Percentiles rank a stretch among this genome's conserved stretches.
phyloP scores from a whole-genome alignment of 2,888 invertebrate genomes.

The Laothoe populi region DNA sequence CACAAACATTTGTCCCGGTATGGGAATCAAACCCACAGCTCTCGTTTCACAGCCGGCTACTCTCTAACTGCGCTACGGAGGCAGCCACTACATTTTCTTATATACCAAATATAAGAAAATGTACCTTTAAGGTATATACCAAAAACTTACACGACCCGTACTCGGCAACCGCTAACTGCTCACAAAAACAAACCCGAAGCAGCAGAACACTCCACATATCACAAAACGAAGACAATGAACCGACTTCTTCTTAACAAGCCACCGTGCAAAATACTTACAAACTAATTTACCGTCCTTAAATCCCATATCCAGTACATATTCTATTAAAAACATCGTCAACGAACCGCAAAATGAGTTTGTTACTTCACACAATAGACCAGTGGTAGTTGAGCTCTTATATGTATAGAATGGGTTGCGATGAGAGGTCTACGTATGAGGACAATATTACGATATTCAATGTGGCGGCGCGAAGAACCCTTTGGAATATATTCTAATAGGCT shows the following conservation, averaged over 20 bases:
- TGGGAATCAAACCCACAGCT: no score
- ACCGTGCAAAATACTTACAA: slow-evolving; percentile 59
- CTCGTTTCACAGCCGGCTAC: no score
- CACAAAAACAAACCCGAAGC: slow-evolving; percentile 53
- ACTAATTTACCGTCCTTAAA: slow-evolving; percentile 33
- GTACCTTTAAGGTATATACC: neutral
- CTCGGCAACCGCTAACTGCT: slow-evolving; percentile 41
- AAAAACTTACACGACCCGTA: slow-evolving; percentile 9
- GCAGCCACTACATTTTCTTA: no score
- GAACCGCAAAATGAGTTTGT: slow-evolving; percentile 34
- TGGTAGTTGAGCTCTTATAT: slow-evolving; percentile 45
- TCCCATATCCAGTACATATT: slow-evolving; percentile 34
- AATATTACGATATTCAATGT: slow-evolving; percentile 44
- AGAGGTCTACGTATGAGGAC: slow-evolving; percentile 43
- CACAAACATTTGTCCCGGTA: no score
- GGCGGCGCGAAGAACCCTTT: slow-evolving; percentile 68
- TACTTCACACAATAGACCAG: slow-evolving; percentile 51
- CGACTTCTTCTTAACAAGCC: slow-evolving; percentile 69
- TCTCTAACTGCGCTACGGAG: no score
- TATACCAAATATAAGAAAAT: no score
- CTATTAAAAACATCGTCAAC: slow-evolving; percentile 38
- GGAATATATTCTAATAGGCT: slow-evolving; percentile 82
- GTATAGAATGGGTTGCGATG: slow-evolving; percentile 35
- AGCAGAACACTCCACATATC: slow-evolving; percentile 55
- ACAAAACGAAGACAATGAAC: slow-evolving; percentile 64